These are phyloP conservation scores for Chinchilla lanigera DNA, from an alignment of 2,113 vertebrate species.

Conservation along the genomic window DNA sequence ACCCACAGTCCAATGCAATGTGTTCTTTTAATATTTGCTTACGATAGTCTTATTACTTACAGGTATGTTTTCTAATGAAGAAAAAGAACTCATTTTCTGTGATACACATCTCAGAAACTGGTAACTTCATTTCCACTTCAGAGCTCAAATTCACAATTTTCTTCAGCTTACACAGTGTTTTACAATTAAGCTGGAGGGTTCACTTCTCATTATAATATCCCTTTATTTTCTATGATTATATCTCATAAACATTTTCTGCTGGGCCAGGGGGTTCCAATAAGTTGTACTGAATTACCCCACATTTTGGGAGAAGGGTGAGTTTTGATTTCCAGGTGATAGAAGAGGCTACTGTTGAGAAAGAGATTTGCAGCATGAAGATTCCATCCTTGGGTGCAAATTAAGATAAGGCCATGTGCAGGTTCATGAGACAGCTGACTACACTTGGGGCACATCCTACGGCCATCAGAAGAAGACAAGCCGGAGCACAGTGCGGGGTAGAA, in stretches of 20 bases:
- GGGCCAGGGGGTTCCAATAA: neutral
- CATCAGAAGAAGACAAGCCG: no score
- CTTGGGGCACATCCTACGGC: neutral
- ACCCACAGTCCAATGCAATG: neutral
- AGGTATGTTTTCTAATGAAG: constrained; percentile 59
- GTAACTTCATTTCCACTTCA: constrained; percentile 75
- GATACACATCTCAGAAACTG: constrained; percentile 40
- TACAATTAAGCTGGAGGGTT: constrained; percentile 64
- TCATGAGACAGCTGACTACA: neutral
- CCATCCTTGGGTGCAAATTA: neutral
- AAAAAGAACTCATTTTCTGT: constrained; percentile 67
- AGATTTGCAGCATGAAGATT: neutral
- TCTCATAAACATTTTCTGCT: neutral
- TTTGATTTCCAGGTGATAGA: neutral
- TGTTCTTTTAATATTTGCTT: constrained; percentile 42
- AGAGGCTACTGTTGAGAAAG: neutral
- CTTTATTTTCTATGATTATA: constrained; percentile 60
- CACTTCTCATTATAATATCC: constrained; percentile 23
- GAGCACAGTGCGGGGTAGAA: neutral
- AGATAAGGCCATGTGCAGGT: neutral
- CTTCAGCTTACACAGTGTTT: constrained; percentile 48
- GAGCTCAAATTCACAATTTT: constrained; percentile 72
- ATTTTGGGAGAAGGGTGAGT: neutral
- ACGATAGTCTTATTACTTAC: constrained; percentile 55
- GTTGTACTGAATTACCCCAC: neutral